Base-by-base conservation (phyloP, 2,113 vertebrate genomes). In the Callocephalon fimbriatum region DNA sequence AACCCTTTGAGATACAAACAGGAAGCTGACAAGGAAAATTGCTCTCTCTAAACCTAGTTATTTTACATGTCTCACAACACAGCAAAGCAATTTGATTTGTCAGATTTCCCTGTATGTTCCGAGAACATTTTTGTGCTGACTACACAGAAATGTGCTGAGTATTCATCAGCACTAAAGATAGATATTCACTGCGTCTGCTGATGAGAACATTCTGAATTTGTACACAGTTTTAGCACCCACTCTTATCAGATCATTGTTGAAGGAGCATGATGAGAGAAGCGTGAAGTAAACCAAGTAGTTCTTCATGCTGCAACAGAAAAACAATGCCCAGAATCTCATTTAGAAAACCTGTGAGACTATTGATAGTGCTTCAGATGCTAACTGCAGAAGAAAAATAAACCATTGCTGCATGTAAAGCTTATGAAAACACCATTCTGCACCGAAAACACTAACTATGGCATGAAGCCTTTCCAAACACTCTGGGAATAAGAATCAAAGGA, bases 141-240 rank as follows among this genome's bases (percentile, higher is more conserved):
- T 95, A 59, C 61, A 61, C 86, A 92, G 51, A 96, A 95, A 80
- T 86, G 61, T 96, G 90, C 92, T 92, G 79, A 92, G 88, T 86
- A 63, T 77, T 97, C 68, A 67, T 48, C 84, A 81, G 70, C 91
- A 89, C 94, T 96, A 96, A 96, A 95, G 86, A 96, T 93, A 95
- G 95, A 94, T 63, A 77, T 86, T 88, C 95, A 71, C 86, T 92
- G 88, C 2, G 7, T 81, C 91, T 93, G 96, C 95, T 84, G 90
- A 95, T 92, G 82, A 89, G 90, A 95, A 95, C 94, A 75, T 84
- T 90, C 92, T 89, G 79, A 93, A 93, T 94, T 51, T 63, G 79
- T 86, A 51, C 29, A 92, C 92, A 72, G 90, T 91, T 97, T 81
- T 86, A 92, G 92, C 90, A 94, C 68, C 88, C 76, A 54, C 80